phyloP scores from a whole-genome alignment of 2,113 vertebrate genomes.

The Platichthys flesus region DNA sequence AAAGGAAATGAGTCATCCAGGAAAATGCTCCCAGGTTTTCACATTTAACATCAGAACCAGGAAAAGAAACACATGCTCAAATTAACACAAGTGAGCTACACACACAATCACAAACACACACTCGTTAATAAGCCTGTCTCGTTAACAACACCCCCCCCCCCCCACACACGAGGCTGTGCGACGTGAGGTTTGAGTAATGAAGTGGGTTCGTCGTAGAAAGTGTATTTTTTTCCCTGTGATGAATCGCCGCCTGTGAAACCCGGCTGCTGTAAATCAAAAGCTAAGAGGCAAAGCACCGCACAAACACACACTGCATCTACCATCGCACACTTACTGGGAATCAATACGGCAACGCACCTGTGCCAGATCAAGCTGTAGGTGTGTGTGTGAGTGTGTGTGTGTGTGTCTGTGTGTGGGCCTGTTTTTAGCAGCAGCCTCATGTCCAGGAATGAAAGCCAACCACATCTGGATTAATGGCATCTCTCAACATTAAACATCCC shows the following conservation, averaged over 20 bases:
- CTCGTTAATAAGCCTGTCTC: constrained; percentile 36
- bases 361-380: constrained; percentile 24
- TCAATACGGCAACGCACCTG: constrained; percentile 36
- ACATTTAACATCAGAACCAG: no score
- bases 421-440: constrained; percentile 17
- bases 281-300: constrained; percentile 34
- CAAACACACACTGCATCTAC: constrained; percentile 19
- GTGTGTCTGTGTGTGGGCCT: background rate
- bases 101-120: background rate
- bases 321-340: constrained; percentile 22
- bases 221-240: constrained; percentile 54
- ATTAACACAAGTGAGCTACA: background rate
- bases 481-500: background rate
- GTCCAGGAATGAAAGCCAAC: constrained; percentile 15
- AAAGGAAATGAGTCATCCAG: background rate
- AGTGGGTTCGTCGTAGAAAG: constrained; percentile 34
- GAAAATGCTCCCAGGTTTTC: background rate
- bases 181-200: constrained; percentile 57
- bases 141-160: constrained; percentile 33
- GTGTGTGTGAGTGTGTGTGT: background rate
- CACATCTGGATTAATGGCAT: constrained; percentile 4
- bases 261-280: constrained; percentile 55
- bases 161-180: constrained; percentile 5
- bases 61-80: background rate
- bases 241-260: constrained; percentile 40